Base-by-base conservation (phyloP, 2,888 invertebrate species). In the Spilarctia lutea region DNA sequence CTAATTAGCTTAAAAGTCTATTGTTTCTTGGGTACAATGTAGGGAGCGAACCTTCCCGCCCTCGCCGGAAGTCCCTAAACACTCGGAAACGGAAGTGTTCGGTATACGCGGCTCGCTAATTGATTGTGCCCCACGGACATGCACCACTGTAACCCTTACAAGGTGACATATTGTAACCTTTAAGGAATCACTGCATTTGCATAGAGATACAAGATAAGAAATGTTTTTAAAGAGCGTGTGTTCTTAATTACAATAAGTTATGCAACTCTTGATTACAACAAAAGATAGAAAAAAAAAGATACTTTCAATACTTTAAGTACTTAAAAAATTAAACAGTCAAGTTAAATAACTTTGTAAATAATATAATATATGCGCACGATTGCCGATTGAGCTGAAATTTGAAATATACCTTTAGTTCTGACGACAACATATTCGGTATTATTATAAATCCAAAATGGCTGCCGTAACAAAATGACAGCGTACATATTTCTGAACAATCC, bases 21-120 rank as follows among this genome's bases (percentile, higher is more conserved):
- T 65, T 76, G 76, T 63, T 30, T 30, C 63, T 63, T 63, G 30
- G 71, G 75, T 80, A 78, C 81, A 78, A 75, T 74, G 77, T 75
- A 70, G 80, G 82, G 81, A 79, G 79, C 79, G 78, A 81, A 75
- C 82, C 72, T 81, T 84, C 76, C 87, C 87, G 87, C 90, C 91
- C 91, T 87, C 89, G 88, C 90, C 94, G 95, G 95, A 95, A 92
- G 94, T 92, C 87, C 90, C 92, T 94, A 94, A 94, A 94, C 94
- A 93, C 90, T 94, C 93, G 94, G 93, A 93, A 93, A 88, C 94
- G 94, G 94, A 94, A 94, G 92, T 91, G 90, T 90, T 92, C 90
- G 89, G 89, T 89, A 90, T 91, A 92, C 90, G 90, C 92, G 91
- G 90, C 89, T 85, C 88, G 88, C 92, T 95, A 96, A 96, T 96